phyloP scores from a whole-genome alignment of 1,140 invertebrate genomes.

The Bombus haemorrhoidalis region DNA sequence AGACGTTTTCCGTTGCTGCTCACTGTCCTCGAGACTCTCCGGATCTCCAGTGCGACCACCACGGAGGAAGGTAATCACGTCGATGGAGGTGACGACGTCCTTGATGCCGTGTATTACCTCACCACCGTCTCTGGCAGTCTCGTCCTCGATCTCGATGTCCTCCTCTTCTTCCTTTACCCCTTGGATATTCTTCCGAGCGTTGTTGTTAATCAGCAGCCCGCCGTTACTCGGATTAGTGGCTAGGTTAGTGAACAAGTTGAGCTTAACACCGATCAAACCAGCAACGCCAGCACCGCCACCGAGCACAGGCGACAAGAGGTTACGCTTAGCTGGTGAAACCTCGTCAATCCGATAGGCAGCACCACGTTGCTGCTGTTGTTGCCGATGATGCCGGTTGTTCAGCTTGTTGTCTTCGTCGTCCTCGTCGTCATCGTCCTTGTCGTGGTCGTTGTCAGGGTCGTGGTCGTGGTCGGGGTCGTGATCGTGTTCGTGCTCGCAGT shows the following conservation, averaged over 20 bases:
- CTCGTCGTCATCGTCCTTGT: conserved; percentile 47
- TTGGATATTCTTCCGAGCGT: conserved; percentile 46
- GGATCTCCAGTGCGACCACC: conserved; percentile 19
- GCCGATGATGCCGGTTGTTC: conserved; percentile 31
- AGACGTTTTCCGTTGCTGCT: conserved; percentile 27
- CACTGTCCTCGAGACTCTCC: conserved; percentile 37
- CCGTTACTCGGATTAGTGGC: conserved; percentile 69
- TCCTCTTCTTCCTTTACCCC: background rate
- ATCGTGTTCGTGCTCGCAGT: conserved; percentile 3
- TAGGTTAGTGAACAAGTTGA: conserved; percentile 75
- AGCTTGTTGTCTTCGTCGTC: conserved; percentile 30
- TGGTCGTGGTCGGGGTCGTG: conserved; percentile 56
- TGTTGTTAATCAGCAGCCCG: conserved; percentile 61
- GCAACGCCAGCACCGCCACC: conserved; percentile 52
- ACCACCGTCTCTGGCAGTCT: background rate
- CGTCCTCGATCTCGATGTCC: conserved; percentile 15
- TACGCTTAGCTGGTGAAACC: conserved; percentile 62
- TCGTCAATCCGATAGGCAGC: conserved; percentile 25
- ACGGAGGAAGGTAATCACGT: conserved; percentile 38
- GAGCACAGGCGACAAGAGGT: conserved; percentile 52
- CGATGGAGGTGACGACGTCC: conserved; percentile 21
- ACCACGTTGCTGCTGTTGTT: conserved; percentile 26
- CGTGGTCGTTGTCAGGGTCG: conserved; percentile 36
- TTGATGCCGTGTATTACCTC: conserved; percentile 58
- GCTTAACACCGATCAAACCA: conserved; percentile 67